Evolutionary conservation across 2,888 invertebrate species (phyloP).

Genomic region (Rhagophthalmus giganteus): DNA sequence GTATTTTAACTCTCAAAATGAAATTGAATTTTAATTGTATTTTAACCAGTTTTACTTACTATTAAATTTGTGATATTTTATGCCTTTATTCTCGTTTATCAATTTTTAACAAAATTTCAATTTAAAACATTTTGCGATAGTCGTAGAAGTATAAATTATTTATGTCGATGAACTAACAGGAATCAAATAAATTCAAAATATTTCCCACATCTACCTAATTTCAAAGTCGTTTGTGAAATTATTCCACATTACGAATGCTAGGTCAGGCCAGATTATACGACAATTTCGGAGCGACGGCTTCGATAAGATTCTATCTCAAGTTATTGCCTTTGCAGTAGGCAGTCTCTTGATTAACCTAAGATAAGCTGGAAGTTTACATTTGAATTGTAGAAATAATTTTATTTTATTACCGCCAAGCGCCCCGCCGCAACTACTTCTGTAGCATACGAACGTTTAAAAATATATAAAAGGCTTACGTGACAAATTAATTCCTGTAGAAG

Average conservation of each 20-base stretch:
- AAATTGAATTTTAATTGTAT: too few species aligned
- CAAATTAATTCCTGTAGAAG: conserved; percentile 25
- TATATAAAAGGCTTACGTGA: conserved; percentile 25
- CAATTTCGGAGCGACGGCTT: conserved; percentile 25
- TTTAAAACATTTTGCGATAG: too few species aligned
- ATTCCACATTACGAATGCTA: not conserved
- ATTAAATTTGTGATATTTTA: too few species aligned
- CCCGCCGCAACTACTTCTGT: conserved; percentile 21
- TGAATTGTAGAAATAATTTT: conserved; percentile 30
- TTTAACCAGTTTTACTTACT: too few species aligned
- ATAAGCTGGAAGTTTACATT: conserved; percentile 29
- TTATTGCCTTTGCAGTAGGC: conserved; percentile 26
- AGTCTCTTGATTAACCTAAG: conserved; percentile 29
- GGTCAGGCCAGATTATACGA: conserved; percentile 20
- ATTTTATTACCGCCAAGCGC: conserved; percentile 25
- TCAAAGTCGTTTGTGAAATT: too few species aligned
- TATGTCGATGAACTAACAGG: too few species aligned
- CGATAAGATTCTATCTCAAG: conserved; percentile 29
- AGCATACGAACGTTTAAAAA: conserved; percentile 16
- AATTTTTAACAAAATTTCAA: too few species aligned
- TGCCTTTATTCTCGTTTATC: too few species aligned
- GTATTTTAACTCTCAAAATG: too few species aligned
- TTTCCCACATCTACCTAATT: too few species aligned
- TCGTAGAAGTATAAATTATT: too few species aligned
- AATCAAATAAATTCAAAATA: too few species aligned